A percentile compares a stretch with the other conserved stretches of the same genome.
Evolutionary conservation across 1,140 invertebrate genomes (phyloP).

Genomic region (Papilio helenus): DNA sequence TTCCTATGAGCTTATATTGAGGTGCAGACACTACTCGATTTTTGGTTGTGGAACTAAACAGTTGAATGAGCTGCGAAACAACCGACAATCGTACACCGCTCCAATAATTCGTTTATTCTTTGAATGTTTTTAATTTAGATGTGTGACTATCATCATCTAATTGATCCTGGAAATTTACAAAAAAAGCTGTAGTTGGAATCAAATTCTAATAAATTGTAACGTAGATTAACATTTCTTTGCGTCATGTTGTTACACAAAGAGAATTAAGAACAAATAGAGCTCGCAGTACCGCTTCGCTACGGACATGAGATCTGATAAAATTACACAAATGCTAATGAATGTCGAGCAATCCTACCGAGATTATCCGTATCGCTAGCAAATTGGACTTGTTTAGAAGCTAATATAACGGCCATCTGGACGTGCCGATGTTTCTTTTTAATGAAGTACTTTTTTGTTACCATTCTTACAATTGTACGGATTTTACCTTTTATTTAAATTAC

Average conservation of each 20-base stretch:
- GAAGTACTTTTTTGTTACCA: neutral
- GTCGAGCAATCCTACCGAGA: slow-evolving; percentile 59
- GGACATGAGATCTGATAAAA: slow-evolving; percentile 65
- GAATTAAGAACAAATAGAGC: slow-evolving; percentile 62
- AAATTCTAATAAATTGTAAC: neutral
- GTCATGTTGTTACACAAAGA: slow-evolving; percentile 48
- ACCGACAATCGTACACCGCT: no score
- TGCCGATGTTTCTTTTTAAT: neutral
- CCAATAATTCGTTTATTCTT: neutral
- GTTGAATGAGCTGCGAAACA: no score
- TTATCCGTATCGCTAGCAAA: slow-evolving; percentile 66
- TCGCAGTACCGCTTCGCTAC: slow-evolving; percentile 24
- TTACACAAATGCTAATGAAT: slow-evolving; percentile 78
- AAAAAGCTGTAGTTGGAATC: neutral
- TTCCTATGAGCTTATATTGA: no score
- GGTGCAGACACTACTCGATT: no score
- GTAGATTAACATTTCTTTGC: slow-evolving; percentile 12
- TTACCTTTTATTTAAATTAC: no score
- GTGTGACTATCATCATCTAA: neutral
- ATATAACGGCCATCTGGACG: slow-evolving; percentile 50
- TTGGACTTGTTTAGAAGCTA: slow-evolving; percentile 67
- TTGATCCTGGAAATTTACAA: neutral
- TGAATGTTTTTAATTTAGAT: neutral
- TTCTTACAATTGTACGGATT: neutral
- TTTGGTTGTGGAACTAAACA: no score